phyloP scores from a whole-genome alignment of 2,888 invertebrate species.

The Altica lythri region DNA sequence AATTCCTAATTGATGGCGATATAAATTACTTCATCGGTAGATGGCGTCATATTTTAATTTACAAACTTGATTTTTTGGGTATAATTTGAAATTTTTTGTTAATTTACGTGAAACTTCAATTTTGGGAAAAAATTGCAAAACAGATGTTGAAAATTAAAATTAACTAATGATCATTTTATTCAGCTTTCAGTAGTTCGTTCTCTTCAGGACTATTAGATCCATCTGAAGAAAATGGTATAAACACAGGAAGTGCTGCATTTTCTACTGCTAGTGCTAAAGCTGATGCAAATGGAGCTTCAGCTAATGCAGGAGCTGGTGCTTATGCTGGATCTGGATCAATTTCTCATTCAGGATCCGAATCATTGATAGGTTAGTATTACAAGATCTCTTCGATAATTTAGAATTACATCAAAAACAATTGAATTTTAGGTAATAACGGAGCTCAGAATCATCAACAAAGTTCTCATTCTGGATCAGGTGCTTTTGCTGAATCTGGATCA shows the following conservation, averaged over 20 bases:
- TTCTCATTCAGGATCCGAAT: not conserved
- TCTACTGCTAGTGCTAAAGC: slow-evolving; percentile 17
- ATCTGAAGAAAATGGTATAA: slow-evolving; percentile 10
- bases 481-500: slow-evolving; percentile 8
- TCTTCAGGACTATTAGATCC: slow-evolving; percentile 18
- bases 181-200: slow-evolving; percentile 40
- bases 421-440: no score
- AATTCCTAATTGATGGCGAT: no score
- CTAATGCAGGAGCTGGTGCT: slow-evolving; percentile 28
- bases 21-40: no score
- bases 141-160: no score
- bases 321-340: slow-evolving; percentile 24
- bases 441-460: not conserved
- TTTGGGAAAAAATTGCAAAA: no score
- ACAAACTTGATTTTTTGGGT: no score
- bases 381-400: no score
- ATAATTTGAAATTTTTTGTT: no score
- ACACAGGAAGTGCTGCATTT: slow-evolving; percentile 20
- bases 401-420: no score
- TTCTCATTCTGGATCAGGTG: not conserved
- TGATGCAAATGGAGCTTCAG: slow-evolving; percentile 20
- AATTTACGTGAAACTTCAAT: no score
- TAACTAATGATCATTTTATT: no score
- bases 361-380: not conserved
- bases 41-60: no score